Percentiles rank a stretch among this genome's conserved stretches.
phyloP scores from a whole-genome alignment of 2,797 vertebrate species.

The Atherinosoma microstoma region DNA sequence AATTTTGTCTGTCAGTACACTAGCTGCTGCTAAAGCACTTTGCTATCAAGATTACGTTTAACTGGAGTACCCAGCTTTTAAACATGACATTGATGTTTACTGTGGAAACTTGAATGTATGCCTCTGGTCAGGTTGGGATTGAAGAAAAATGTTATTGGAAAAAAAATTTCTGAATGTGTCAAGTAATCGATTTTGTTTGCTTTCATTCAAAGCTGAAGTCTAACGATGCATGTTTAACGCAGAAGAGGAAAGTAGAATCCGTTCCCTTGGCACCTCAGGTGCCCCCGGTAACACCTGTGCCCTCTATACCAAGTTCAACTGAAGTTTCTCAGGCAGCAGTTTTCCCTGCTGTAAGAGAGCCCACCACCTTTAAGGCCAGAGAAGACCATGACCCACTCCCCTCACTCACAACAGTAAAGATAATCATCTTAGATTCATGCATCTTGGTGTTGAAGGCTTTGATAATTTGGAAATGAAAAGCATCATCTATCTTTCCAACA shows the following conservation, averaged over 20 bases:
- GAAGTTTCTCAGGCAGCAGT: slow-evolving; percentile 90
- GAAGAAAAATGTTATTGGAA: slow-evolving; percentile 4
- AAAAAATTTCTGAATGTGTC: neutral
- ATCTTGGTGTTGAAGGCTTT: neutral
- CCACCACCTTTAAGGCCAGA: slow-evolving; percentile 79
- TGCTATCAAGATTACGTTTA: slow-evolving; percentile 14
- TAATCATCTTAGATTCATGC: neutral
- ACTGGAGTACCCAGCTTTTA: slow-evolving; percentile 9
- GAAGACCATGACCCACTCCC: slow-evolving; percentile 85
- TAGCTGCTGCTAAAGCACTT: slow-evolving; percentile 13
- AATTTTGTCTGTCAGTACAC: slow-evolving; percentile 17
- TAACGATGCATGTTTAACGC: slow-evolving; percentile 54
- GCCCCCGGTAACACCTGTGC: slow-evolving; percentile 87
- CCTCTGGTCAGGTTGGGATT: slow-evolving; percentile 22
- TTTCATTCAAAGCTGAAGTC: slow-evolving; percentile 10
- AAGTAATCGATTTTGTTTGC: neutral
- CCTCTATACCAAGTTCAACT: slow-evolving; percentile 84
- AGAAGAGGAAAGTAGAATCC: slow-evolving; percentile 95
- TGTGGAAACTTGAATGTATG: neutral
- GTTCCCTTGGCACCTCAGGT: slow-evolving; percentile 85
- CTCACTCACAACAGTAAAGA: slow-evolving; percentile 81
- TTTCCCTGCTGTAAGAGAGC: slow-evolving; percentile 87
- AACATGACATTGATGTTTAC: slow-evolving; percentile 4
- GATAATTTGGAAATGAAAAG: neutral
- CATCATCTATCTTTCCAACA: neutral